Base-by-base conservation (phyloP, 2,797 vertebrate species). In the Amphiprion clarkii region DNA sequence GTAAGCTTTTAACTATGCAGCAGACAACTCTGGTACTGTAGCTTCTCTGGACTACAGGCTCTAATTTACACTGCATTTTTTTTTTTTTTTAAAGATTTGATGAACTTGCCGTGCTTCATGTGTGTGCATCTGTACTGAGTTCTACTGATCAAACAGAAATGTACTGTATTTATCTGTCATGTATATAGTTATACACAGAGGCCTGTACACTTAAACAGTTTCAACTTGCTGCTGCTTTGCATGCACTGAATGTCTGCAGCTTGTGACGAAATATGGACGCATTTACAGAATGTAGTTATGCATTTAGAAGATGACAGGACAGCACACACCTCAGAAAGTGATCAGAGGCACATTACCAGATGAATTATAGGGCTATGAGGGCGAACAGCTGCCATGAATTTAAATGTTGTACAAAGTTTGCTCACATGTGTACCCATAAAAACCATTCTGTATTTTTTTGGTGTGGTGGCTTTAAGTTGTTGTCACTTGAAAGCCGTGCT, bases 1-100 rank as follows among this genome's bases (percentile, higher is more conserved):
- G 40, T 75, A 74, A 88, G 84, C 74, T 87, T 90, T 90, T 69
- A 88, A 76, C 89, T 93, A 92, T 90, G 91, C 92, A 93, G 87
- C 83, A 61, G 76, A 84, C 44, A 67, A 76, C 84, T 83, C 71
- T 44, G 53, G 84, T 84, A 83, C 85, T 89, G 82, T 81, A 83
- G 83, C 57, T 79, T 82, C 71, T 78, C 51, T 69, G 66, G 57
- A 40, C 58, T 57, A 23, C 69, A 66, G 36, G 59, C 51, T 73
- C 39, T 44, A 58, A 52, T 68, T 54, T 66, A 19, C 27, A 27
- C 27, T 23, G 23, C 23, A 23, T 23, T 23, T 23, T 23, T 23
- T 23, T 8, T 17, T 74, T 61, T 54, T 72, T 76, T 61, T 8
- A 51, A 23, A 23, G 42, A 63, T 63, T 48, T 56, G 23, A 64